Evolutionary conservation across 92 coral and sea anemone genomes (phyloP), one percentile per base, ranked within the genome.

Genomic region (Epizoanthus scotinus): DNA sequence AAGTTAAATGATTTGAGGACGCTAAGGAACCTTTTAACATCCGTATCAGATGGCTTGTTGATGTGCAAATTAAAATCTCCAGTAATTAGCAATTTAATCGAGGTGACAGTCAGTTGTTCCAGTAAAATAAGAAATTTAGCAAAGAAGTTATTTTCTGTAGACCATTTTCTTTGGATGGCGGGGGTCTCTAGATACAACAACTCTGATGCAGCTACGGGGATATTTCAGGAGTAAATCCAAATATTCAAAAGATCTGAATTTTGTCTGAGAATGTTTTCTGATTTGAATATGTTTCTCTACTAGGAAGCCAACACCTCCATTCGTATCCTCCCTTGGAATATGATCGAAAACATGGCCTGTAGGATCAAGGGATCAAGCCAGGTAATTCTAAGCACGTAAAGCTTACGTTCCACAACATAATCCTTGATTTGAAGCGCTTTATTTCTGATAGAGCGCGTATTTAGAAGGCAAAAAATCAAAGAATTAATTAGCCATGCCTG

Each of bases 21-120:
- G 56, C 67, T 67, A 26, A 78, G 18, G 18, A 78, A 78, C 67
- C 40, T 78, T 28, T 38, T 78, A 50, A 60, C 58, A 59, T 50
- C 24, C 19, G 82, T 59, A 13, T 78, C 82, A 31, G 63, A 59
- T n/a, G 22, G 17, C 20, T 79, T 70, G 64, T 77, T 72, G 58
- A 79, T 14, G 44, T 79, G 75, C 14, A 81, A 67, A 67, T 81
- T 81, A 19, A 81, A 68, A 63, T 81, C 84, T 0, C 84, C 84
- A 81, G 63, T 19, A n/a, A 66, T 81, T 25, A 81, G 66, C 54
- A 81, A 26, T 34, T 57, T 31, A 27, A 63, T 21, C 0, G 77
- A 64, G 25, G 63, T 13, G 42, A 31, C 6, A 5, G 75, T 66
- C 64, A 67, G 66, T 52, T 19, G 27, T 67, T 81, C 84, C 20